A percentile compares a stretch with the other conserved stretches of the same genome.
Evolutionary conservation across 2,113 vertebrate species (phyloP).

Genomic region (Crotalus tigris): DNA sequence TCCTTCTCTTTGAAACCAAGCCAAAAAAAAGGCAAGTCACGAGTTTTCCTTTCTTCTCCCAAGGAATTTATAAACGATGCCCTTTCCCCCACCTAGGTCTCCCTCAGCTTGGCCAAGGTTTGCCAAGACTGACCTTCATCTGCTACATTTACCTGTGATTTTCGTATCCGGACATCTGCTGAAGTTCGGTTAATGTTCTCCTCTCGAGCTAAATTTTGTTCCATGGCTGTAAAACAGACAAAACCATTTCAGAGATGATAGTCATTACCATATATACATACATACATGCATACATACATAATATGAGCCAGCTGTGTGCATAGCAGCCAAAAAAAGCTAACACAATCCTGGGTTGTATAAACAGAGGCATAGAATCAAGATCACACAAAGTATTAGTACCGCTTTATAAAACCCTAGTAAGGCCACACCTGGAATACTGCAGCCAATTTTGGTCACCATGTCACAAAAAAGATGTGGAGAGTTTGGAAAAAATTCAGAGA

Average conservation of each 20-base stretch:
- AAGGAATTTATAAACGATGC: not conserved
- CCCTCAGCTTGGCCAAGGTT: not conserved
- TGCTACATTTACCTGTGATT: slow-evolving; percentile 80
- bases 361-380: no score
- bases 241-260: fast-evolving
- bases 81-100: not conserved
- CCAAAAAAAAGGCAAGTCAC: not conserved
- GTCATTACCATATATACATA: not conserved
- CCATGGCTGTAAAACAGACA: slow-evolving; percentile 74
- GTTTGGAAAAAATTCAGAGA: no score
- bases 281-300: no score
- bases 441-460: no score
- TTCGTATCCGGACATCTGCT: slow-evolving; percentile 88
- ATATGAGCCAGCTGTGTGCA: no score
- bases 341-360: no score
- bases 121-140: not conserved
- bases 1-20: not conserved
- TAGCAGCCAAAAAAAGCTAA: no score
- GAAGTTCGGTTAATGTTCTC: slow-evolving; percentile 74
- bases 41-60: not conserved
- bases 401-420: no score
- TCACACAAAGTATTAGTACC: no score
- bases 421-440: no score
- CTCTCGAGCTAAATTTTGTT: slow-evolving; percentile 81
- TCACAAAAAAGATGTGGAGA: no score